phyloP scores from a whole-genome alignment of 92 coral and sea anemone genomes.

The Palythoa caribaeorum region DNA sequence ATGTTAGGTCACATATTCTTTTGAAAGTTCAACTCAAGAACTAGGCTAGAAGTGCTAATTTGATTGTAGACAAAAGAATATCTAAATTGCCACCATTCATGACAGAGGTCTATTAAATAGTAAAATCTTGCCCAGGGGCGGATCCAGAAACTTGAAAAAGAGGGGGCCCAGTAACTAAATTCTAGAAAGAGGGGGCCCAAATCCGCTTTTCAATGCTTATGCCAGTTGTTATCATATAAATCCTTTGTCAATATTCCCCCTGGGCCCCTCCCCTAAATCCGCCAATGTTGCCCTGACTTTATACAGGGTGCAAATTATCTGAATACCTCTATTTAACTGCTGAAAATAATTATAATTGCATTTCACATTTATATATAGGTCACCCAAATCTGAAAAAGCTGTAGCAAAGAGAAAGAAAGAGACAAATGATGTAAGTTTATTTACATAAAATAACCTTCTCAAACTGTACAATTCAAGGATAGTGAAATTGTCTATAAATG shows the following conservation, averaged over 20 bases:
- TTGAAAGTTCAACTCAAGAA: not conserved
- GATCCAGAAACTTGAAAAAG: too few species aligned
- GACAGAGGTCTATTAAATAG: not conserved
- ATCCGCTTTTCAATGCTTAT: too few species aligned
- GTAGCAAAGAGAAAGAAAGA: not conserved
- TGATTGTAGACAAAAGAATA: not conserved
- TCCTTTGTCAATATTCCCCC: too few species aligned
- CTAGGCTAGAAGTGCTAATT: not conserved
- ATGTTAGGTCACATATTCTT: slow-evolving; percentile 1
- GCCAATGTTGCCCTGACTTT: not conserved
- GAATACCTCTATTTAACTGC: slow-evolving; percentile 7
- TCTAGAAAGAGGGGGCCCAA: too few species aligned
- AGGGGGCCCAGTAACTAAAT: too few species aligned
- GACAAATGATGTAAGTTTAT: slow-evolving; percentile 1
- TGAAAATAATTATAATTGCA: slow-evolving; percentile 5
- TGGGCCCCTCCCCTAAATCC: too few species aligned
- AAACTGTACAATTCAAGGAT: not conserved
- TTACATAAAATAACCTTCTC: not conserved
- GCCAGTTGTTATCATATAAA: too few species aligned
- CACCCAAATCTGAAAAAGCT: not conserved
- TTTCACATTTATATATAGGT: slow-evolving; percentile 5
- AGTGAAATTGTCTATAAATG: slow-evolving; percentile 5
- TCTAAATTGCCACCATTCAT: not conserved
- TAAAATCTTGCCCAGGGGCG: slow-evolving; percentile 1
- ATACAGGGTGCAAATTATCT: not conserved